phyloP scores from a whole-genome alignment of 37 sponge, comb jelly and placozoan species.

The Spongilla lacustris region DNA sequence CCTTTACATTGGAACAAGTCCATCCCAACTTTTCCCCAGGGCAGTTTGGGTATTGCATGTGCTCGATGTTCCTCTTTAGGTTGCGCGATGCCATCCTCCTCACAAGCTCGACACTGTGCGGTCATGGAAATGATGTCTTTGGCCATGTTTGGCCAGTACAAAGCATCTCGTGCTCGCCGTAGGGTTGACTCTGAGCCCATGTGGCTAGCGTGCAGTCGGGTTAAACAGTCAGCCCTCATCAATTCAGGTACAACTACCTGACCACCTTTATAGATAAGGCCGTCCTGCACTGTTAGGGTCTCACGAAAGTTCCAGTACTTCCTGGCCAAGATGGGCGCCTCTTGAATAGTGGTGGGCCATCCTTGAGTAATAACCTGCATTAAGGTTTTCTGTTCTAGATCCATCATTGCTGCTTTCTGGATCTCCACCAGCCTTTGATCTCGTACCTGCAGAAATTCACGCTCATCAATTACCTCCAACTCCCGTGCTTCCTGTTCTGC shows the following conservation, averaged over 20 bases:
- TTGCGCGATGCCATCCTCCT: background rate
- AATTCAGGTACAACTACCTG: slow-evolving; percentile 4
- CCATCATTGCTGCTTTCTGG: no score
- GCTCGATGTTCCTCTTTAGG: slow-evolving; percentile 23
- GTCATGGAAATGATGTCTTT: slow-evolving; percentile 12
- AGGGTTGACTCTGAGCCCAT: no score
- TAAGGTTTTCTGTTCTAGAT: background rate
- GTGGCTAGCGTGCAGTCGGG: no score
- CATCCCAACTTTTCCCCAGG: slow-evolving; percentile 26
- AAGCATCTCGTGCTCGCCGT: background rate
- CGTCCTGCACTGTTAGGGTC: background rate
- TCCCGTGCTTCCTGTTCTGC: no score
- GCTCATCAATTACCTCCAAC: no score
- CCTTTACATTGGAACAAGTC: slow-evolving; percentile 26
- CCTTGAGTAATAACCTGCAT: no score
- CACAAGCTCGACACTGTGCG: slow-evolving; percentile 5
- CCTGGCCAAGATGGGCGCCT: no score
- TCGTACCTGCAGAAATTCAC: background rate
- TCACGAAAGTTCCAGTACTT: no score
- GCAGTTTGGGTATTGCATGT: slow-evolving; percentile 9
- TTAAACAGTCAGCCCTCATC: background rate
- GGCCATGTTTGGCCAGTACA: slow-evolving; percentile 32
- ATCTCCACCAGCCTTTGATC: background rate
- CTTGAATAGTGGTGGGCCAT: no score
- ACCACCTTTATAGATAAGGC: background rate